Percentiles rank a stretch among this genome's conserved stretches.
These are phyloP conservation scores for Argentina silus DNA, from an alignment of 2,797 vertebrate species.

Conservation along the genomic window DNA sequence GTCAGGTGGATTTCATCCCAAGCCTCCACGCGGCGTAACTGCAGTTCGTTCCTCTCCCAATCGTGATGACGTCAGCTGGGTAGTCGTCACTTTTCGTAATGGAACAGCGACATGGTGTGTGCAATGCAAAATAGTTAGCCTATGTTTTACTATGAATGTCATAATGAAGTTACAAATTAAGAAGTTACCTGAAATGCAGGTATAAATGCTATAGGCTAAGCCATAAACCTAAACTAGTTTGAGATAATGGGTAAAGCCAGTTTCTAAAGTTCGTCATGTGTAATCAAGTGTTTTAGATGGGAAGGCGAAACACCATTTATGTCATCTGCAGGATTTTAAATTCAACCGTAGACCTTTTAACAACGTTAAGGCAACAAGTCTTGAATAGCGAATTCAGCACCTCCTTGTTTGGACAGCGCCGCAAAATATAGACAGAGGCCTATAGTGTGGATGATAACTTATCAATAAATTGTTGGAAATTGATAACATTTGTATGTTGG, in stretches of 20 bases:
- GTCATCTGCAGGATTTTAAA: not conserved
- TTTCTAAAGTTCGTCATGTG: too few species aligned
- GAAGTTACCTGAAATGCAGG: too few species aligned
- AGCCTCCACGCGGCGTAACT: constrained; percentile 13
- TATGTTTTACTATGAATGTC: not conserved
- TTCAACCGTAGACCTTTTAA: not conserved
- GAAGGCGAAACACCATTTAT: not conserved
- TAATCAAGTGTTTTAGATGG: not conserved
- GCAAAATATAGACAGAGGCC: not conserved
- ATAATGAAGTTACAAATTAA: not conserved
- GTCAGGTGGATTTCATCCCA: not conserved
- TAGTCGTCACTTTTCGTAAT: constrained; percentile 4
- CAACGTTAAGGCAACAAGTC: not conserved
- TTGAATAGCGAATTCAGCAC: not conserved
- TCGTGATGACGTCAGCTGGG: constrained; percentile 4
- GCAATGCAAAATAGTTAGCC: not conserved
- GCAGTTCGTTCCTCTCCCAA: constrained; percentile 7
- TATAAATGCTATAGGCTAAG: too few species aligned
- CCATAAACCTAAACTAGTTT: too few species aligned
- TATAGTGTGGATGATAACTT: too few species aligned
- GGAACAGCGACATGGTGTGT: not conserved
- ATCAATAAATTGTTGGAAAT: too few species aligned
- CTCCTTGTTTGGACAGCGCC: not conserved
- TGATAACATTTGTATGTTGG: too few species aligned
- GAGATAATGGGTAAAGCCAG: too few species aligned